Percentiles rank a stretch among this genome's conserved stretches.
Conservation (phyloP, 2,888 invertebrate species). For the Copidosoma aretas region DNA sequence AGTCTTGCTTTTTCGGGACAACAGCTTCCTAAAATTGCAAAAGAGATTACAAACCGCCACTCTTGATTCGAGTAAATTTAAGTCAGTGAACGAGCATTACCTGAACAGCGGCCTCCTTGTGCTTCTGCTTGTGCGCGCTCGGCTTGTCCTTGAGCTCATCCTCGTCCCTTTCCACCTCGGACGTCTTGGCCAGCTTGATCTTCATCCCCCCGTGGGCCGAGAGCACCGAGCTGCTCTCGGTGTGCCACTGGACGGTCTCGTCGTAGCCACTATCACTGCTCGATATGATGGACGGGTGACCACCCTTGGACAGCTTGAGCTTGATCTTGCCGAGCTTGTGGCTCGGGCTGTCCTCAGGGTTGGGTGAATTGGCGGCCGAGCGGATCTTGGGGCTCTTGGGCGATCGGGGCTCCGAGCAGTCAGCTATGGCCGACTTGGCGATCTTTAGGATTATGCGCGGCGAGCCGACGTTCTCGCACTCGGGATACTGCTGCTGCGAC, state of each 20-base stretch:
- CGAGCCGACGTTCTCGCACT: constrained; percentile 56
- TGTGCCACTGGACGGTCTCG: constrained; percentile 52
- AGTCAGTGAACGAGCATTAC: too few species aligned
- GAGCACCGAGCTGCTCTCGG: constrained; percentile 48
- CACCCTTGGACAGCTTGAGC: constrained; percentile 65
- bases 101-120: constrained; percentile 39
- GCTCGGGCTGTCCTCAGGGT: constrained; percentile 60
- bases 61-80: too few species aligned
- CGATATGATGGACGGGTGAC: constrained; percentile 60
- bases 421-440: constrained; percentile 59
- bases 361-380: constrained; percentile 59
- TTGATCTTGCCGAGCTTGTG: constrained; percentile 66
- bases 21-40: constrained; percentile 18
- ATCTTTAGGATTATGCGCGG: constrained; percentile 60
- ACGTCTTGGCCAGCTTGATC: constrained; percentile 53
- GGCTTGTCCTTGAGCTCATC: constrained; percentile 19
- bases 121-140: constrained; percentile 18
- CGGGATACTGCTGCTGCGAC: constrained; percentile 13
- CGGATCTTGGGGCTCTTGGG: constrained; percentile 60
- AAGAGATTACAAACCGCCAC: too few species aligned
- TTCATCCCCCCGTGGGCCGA: constrained; percentile 52
- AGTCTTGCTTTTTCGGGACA: constrained; percentile 32
- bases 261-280: constrained; percentile 29
- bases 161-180: constrained; percentile 44
- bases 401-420: constrained; percentile 58